Evolutionary conservation across 2,113 vertebrate genomes (phyloP).

Genomic region (Arothron firmamentum): DNA sequence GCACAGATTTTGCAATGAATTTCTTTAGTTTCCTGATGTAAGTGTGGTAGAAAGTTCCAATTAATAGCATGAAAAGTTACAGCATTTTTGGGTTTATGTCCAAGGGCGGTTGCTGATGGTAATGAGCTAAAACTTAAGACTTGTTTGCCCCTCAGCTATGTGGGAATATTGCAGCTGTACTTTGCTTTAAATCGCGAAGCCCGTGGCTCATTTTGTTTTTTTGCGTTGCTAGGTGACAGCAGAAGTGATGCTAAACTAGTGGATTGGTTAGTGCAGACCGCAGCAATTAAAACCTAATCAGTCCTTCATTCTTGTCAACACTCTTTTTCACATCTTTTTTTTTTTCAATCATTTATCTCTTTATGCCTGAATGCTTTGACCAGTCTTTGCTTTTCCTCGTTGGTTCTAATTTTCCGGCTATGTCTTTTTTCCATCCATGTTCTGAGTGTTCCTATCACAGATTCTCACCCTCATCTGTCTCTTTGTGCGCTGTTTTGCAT

Average conservation of each 20-base stretch:
- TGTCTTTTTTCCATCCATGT: conserved; percentile 29
- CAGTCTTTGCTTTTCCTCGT: neutral
- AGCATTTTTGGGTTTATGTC: conserved; percentile 17
- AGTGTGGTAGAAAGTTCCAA: neutral
- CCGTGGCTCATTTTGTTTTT: conserved; percentile 36
- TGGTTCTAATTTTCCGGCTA: conserved; percentile 21
- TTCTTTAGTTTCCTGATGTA: neutral
- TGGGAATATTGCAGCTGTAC: conserved; percentile 45
- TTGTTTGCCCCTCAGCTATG: conserved; percentile 37
- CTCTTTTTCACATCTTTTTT: conserved; percentile 21
- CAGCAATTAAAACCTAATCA: conserved; percentile 51
- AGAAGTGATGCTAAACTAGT: conserved; percentile 59
- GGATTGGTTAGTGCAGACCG: conserved; percentile 44
- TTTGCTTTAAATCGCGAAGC: conserved; percentile 57
- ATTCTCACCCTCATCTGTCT: conserved; percentile 31
- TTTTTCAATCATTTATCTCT: conserved; percentile 37
- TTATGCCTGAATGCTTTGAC: conserved; percentile 12
- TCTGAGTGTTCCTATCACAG: conserved; percentile 21
- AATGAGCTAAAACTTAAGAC: conserved; percentile 38
- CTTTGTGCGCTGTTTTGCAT: conserved; percentile 57
- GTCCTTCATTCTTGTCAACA: conserved; percentile 34
- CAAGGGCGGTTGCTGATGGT: conserved; percentile 26
- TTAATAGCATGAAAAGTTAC: neutral
- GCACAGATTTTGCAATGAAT: neutral
- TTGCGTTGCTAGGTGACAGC: conserved; percentile 50